Conservation (phyloP, 2,888 invertebrate species). For the Clepsis dumicolana region DNA sequence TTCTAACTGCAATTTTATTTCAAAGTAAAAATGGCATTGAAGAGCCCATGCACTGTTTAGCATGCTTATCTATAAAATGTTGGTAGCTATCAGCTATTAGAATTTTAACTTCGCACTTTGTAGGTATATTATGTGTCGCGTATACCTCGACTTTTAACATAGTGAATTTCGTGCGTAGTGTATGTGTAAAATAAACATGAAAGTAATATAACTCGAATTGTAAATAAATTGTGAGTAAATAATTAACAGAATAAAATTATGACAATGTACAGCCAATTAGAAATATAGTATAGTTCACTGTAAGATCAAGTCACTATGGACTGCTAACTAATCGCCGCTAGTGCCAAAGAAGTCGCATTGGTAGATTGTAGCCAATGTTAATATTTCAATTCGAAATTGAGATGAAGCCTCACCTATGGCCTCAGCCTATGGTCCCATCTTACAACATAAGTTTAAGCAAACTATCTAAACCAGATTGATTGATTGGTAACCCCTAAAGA, state of each 20-base stretch:
- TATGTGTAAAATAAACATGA: not conserved
- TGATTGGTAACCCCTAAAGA: too few relatives aligned
- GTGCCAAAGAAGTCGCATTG: not conserved
- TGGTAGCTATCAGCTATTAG: not conserved
- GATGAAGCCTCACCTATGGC: too few relatives aligned
- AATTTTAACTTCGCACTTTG: conserved; percentile 1
- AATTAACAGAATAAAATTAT: too few relatives aligned
- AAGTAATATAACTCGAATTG: conserved; percentile 1
- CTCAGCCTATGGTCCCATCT: too few relatives aligned
- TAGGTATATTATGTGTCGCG: not conserved
- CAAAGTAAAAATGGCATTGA: not conserved
- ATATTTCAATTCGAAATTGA: not conserved
- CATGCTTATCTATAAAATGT: not conserved
- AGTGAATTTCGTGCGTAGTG: not conserved
- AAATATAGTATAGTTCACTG: too few relatives aligned
- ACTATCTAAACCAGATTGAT: too few relatives aligned
- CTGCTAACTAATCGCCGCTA: not conserved
- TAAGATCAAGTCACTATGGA: not conserved
- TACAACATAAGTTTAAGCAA: too few relatives aligned
- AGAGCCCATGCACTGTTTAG: not conserved
- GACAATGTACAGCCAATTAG: too few relatives aligned
- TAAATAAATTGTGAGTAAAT: not conserved
- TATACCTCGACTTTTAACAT: not conserved
- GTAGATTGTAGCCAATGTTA: not conserved
- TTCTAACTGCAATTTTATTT: not conserved